Base-by-base conservation (phyloP, 1,140 invertebrate genomes). In the Heliconius hewitsoni region DNA sequence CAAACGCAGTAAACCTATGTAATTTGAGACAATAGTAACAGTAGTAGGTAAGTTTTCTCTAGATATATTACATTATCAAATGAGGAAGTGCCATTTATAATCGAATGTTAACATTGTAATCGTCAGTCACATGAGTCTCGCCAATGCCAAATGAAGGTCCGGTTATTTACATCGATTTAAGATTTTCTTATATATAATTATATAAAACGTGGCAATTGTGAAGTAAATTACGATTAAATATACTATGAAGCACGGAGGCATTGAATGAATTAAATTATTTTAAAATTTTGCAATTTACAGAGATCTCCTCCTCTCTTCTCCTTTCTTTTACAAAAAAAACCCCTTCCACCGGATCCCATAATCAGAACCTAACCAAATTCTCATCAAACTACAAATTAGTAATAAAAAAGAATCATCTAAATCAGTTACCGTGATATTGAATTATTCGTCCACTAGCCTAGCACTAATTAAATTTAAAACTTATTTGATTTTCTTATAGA, bases 31-130 rank as follows among this genome's bases (percentile, higher is more conserved):
- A 60, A 60, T 60, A 60, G 19, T 60, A 60, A 27, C 55, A 57
- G 3, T 19, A 55, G 8, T 60, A 60, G n/a, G 55, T 27, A 60
- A 60, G 19, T 60, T 60, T 60, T 60, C 55, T 60, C 55, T 60
- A 60, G n/a, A 60, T 23, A n/a, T 23, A 30, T 11, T 27, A 16
- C 27, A 23, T 66, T 66, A 66, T 66, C 60, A 66, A 66, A 66
- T 66, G 23, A 66, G 60, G 55, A 75, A 75, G 74, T 42, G 74
- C 23, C 74, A 66, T 39, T 75, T 66, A 75, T 60, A 60, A 66
- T 66, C 60, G 60, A 66, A 66, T 66, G 60, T 66, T 27, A 66
- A 66, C 60, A 66, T 30, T 66, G 27, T 66, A 66, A 66, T 30
- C 60, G 60, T 66, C 60, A 27, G 37, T 73, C 37, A 73, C 71